Evolutionary conservation across 2,888 invertebrate genomes (phyloP).

Genomic region (Poecilobothrus nobilitatus): DNA sequence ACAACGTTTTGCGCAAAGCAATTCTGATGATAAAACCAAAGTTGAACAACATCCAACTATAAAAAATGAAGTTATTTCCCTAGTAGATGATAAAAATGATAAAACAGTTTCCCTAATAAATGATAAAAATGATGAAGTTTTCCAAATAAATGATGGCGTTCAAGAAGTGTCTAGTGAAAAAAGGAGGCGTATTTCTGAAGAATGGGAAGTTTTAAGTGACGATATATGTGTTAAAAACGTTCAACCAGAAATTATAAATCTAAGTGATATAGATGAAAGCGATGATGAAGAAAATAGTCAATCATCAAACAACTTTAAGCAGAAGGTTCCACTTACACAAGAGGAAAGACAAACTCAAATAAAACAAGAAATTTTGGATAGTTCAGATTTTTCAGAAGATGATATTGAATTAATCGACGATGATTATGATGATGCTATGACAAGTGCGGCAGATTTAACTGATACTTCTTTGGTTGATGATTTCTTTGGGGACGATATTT

Average conservation of each 20-base stretch:
- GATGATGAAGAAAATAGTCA: slow-evolving; percentile 8
- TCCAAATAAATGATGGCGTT: neutral
- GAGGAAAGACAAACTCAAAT: slow-evolving; percentile 33
- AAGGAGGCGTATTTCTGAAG: slow-evolving; percentile 11
- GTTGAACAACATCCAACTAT: neutral
- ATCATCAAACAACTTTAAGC: neutral
- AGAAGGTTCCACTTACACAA: slow-evolving; percentile 22
- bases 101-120: neutral
- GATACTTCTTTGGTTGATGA: slow-evolving; percentile 38
- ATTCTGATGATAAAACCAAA: slow-evolving; percentile 7
- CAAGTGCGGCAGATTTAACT: slow-evolving; percentile 30
- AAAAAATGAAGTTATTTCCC: neutral
- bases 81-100: neutral
- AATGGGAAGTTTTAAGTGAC: neutral
- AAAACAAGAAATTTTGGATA: slow-evolving; percentile 38
- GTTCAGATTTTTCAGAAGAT: slow-evolving; percentile 26
- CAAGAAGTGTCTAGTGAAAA: slow-evolving; percentile 19
- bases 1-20: slow-evolving; percentile 29
- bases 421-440: slow-evolving; percentile 26
- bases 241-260: slow-evolving; percentile 17
- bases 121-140: slow-evolving; percentile 4
- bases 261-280: slow-evolving; percentile 19
- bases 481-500: slow-evolving; percentile 36
- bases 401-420: slow-evolving; percentile 40
- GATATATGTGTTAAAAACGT: neutral